phyloP scores from a whole-genome alignment of 1,140 invertebrate species.

The Portunus trituberculatus region DNA sequence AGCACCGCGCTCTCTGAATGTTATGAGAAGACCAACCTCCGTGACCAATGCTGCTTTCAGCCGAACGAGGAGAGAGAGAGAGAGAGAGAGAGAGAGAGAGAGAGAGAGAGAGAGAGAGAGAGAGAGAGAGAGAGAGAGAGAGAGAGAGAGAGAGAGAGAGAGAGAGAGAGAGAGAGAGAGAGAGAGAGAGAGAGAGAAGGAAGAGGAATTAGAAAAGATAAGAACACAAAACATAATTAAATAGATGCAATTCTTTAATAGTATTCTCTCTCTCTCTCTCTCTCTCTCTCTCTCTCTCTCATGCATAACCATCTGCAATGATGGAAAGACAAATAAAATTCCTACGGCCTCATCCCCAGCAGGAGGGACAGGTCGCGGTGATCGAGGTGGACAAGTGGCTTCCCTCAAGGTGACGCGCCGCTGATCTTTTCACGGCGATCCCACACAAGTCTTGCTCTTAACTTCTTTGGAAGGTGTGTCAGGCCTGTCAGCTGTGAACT shows the following conservation, averaged over 20 bases:
- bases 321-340: background rate
- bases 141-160: background rate
- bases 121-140: background rate
- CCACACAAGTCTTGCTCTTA: background rate
- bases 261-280: slow-evolving; percentile 59
- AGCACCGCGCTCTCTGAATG: background rate
- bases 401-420: background rate
- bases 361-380: too few relatives aligned
- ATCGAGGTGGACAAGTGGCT: background rate
- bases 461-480: background rate
- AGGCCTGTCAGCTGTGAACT: slow-evolving; percentile 8
- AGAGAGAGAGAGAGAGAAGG: too few relatives aligned
- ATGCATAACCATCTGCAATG: background rate
- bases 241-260: background rate
- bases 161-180: background rate
- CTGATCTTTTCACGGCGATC: background rate
- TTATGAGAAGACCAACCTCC: slow-evolving; percentile 10
- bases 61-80: background rate
- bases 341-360: background rate
- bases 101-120: background rate
- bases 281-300: slow-evolving; percentile 64
- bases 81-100: background rate
- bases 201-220: too few relatives aligned
- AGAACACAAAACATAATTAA: background rate
- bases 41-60: slow-evolving; percentile 16